phyloP scores from a whole-genome alignment of 2,113 vertebrate species.

The Bombycilla garrulus region DNA sequence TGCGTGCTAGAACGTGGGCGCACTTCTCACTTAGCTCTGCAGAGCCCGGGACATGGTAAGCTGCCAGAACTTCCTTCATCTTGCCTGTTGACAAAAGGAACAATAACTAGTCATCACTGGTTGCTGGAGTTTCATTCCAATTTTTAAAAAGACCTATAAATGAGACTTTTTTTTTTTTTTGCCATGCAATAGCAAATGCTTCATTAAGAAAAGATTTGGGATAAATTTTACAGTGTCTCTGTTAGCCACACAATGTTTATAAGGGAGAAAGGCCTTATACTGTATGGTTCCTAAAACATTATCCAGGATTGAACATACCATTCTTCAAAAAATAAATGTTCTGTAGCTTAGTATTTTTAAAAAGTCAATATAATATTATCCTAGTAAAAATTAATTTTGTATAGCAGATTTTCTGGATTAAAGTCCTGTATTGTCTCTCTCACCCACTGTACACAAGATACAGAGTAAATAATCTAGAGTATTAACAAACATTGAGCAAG shows the following conservation, averaged over 20 bases:
- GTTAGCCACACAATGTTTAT: not conserved
- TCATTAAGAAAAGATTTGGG: not conserved
- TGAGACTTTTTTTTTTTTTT: not conserved
- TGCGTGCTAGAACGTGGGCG: constrained; percentile 68
- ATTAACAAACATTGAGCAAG: not conserved
- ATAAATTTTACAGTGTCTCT: not conserved
- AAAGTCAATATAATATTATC: not conserved
- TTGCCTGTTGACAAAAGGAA: constrained; percentile 86
- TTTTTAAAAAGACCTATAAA: constrained; percentile 45
- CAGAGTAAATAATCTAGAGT: not conserved
- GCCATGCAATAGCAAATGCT: constrained; percentile 39
- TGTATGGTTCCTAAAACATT: not conserved
- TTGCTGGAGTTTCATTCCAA: constrained; percentile 45
- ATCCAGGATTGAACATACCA: not conserved
- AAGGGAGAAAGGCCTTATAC: not conserved
- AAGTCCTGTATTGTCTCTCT: not conserved
- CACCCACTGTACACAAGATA: not conserved
- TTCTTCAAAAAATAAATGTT: not conserved
- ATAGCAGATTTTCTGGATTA: not conserved
- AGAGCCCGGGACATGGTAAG: constrained; percentile 74
- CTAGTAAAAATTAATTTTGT: not conserved
- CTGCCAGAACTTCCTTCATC: constrained; percentile 78
- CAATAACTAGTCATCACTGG: constrained; percentile 79
- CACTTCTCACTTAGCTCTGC: constrained; percentile 75
- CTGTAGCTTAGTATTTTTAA: not conserved